phyloP scores from a whole-genome alignment of 2,113 vertebrate genomes.

The Rousettus leschenaultii region DNA sequence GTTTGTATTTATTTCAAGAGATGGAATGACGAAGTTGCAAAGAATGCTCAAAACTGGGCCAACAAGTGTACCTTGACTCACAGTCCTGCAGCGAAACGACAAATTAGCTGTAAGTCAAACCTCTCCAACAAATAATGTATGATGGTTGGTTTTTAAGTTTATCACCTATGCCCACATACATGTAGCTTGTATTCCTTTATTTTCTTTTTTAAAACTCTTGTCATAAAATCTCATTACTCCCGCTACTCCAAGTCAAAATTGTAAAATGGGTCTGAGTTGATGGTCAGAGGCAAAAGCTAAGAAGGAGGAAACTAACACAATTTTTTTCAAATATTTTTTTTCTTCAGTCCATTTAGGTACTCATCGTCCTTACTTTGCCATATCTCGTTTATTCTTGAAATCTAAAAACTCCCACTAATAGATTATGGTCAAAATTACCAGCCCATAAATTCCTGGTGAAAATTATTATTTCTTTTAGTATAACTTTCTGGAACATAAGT shows the following conservation, averaged over 20 bases:
- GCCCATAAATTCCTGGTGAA: not conserved
- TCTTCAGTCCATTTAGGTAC: not conserved
- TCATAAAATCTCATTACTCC: not conserved
- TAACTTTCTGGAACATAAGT: not conserved
- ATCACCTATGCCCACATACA: not conserved
- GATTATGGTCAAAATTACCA: not conserved
- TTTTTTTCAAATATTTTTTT: not conserved
- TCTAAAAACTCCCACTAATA: not conserved
- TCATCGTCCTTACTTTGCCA: not conserved
- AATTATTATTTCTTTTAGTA: not conserved
- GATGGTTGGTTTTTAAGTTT: not conserved
- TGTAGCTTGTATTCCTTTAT: not conserved
- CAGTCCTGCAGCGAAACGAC: not conserved
- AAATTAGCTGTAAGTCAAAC: not conserved
- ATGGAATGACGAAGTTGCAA: not conserved
- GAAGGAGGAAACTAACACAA: not conserved
- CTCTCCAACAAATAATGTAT: not conserved
- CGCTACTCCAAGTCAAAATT: not conserved
- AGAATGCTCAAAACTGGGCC: not conserved
- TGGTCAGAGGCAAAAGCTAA: not conserved
- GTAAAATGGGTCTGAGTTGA: not conserved
- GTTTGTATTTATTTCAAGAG: not conserved
- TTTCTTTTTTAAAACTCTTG: not conserved
- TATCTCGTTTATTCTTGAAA: not conserved
- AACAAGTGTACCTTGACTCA: not conserved